Conservation (phyloP, 2,888 invertebrate species). For the Pherbina coryleti region DNA sequence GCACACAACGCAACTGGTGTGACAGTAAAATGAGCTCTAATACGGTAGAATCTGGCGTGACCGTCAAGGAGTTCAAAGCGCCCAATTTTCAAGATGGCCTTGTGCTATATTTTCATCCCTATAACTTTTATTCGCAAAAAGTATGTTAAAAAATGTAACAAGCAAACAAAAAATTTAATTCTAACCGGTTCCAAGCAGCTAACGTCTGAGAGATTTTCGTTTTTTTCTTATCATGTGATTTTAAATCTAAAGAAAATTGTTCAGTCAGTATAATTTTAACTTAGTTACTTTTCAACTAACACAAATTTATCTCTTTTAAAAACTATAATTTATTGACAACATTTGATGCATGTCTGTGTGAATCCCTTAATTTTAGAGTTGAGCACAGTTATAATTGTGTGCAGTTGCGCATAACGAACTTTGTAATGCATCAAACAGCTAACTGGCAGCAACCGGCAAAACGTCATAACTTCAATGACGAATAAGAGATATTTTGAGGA, state of each 20-base stretch:
- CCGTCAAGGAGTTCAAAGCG: slow-evolving; percentile 58
- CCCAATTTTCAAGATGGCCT: slow-evolving; percentile 68
- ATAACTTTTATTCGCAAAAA: slow-evolving; percentile 83
- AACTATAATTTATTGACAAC: too few species aligned
- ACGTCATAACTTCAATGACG: too few species aligned
- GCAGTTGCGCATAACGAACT: too few species aligned
- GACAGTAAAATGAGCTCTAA: slow-evolving; percentile 48
- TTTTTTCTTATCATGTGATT: slow-evolving; percentile 49
- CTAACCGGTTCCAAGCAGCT: slow-evolving; percentile 37
- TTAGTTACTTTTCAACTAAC: too few species aligned
- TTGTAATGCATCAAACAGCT: too few species aligned
- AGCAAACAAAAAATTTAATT: too few species aligned
- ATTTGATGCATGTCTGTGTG: too few species aligned
- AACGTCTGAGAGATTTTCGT: slow-evolving; percentile 34
- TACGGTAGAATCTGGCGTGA: slow-evolving; percentile 27
- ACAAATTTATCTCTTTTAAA: too few species aligned
- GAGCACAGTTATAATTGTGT: too few species aligned
- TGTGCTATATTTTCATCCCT: slow-evolving; percentile 77
- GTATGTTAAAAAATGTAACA: slow-evolving; percentile 67
- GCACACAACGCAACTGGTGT: background rate
- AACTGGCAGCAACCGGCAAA: too few species aligned
- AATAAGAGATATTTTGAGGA: too few species aligned
- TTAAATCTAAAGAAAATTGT: background rate
- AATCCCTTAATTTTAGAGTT: too few species aligned
- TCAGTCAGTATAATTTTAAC: background rate